Percentiles rank a stretch among this genome's conserved stretches.
Evolutionary conservation across 2,888 invertebrate species (phyloP).

Genomic region (Kryphioiulus occultus): DNA sequence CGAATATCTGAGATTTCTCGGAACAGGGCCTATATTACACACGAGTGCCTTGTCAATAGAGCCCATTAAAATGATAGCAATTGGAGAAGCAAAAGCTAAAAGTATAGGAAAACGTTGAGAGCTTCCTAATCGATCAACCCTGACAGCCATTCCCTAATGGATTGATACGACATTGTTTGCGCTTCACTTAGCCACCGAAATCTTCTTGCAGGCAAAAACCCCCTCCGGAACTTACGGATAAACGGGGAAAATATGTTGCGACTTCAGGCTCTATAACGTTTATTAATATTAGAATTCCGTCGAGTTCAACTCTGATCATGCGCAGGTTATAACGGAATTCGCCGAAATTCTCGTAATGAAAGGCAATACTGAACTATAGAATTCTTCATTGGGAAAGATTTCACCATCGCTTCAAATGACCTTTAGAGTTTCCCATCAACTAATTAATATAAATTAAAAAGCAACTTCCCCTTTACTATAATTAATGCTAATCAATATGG

Average conservation of each 20-base stretch:
- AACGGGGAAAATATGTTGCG: conserved; percentile 18
- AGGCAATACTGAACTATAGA: too few species aligned
- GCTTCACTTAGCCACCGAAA: conserved; percentile 48
- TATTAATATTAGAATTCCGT: conserved; percentile 24
- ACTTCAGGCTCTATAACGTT: background rate
- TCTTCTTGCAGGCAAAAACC: conserved; percentile 40
- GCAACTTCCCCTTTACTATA: too few species aligned
- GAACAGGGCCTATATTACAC: conserved; percentile 26
- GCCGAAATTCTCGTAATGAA: too few species aligned
- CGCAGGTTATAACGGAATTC: background rate
- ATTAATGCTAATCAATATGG: too few species aligned
- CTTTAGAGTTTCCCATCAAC: too few species aligned
- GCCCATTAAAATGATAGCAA: conserved; percentile 39
- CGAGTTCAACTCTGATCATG: background rate
- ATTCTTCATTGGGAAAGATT: too few species aligned
- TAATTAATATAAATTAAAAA: too few species aligned
- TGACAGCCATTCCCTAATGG: conserved; percentile 50
- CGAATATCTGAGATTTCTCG: conserved; percentile 11
- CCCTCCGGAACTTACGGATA: background rate
- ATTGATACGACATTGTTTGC: conserved; percentile 50
- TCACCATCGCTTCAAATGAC: too few species aligned
- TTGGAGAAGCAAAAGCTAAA: conserved; percentile 42
- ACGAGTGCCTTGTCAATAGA: conserved; percentile 40
- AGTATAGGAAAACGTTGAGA: conserved; percentile 39
- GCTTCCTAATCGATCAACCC: conserved; percentile 48